These are phyloP conservation scores for Epizoanthus illoricatus DNA, from an alignment of 92 coral and sea anemone species.

Conservation along the genomic window DNA sequence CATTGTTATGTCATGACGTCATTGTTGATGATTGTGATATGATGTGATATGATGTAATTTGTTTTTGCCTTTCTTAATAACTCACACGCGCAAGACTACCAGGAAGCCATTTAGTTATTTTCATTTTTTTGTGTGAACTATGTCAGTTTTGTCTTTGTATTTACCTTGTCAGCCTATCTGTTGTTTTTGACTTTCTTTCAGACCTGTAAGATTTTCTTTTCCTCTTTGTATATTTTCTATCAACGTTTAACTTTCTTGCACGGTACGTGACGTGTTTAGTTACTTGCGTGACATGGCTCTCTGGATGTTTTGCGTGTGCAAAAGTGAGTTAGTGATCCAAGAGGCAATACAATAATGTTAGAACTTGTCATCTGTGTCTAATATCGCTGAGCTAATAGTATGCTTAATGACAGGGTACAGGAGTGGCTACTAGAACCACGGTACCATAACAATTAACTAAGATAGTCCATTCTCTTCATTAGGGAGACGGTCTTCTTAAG, in stretches of 20 bases:
- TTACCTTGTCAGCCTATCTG: neutral
- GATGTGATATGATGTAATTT: slow-evolving; percentile 41
- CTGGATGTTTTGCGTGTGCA: neutral
- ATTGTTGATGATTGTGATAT: slow-evolving; percentile 42
- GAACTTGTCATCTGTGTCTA: slow-evolving; percentile 26
- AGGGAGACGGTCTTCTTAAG: neutral
- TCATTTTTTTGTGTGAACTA: neutral
- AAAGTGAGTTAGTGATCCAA: neutral
- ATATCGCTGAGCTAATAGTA: slow-evolving; percentile 30
- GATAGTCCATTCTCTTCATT: neutral
- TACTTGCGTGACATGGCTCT: neutral
- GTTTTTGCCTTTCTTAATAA: neutral
- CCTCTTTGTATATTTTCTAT: too few species aligned
- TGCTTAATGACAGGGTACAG: slow-evolving; percentile 24
- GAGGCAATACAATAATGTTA: slow-evolving; percentile 21
- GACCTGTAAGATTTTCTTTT: too few species aligned
- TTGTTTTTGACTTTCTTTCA: too few species aligned
- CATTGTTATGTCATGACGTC: slow-evolving; percentile 39
- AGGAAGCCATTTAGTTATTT: neutral
- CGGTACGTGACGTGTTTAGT: too few species aligned
- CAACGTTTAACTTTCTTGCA: too few species aligned
- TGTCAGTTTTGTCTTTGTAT: neutral
- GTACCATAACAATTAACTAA: slow-evolving; percentile 12
- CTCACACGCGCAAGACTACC: neutral
- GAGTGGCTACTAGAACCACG: too few species aligned